Percentiles rank a stretch among this genome's conserved stretches.
Evolutionary conservation across 2,888 invertebrate genomes (phyloP).

Genomic region (Melanostoma mellinum): DNA sequence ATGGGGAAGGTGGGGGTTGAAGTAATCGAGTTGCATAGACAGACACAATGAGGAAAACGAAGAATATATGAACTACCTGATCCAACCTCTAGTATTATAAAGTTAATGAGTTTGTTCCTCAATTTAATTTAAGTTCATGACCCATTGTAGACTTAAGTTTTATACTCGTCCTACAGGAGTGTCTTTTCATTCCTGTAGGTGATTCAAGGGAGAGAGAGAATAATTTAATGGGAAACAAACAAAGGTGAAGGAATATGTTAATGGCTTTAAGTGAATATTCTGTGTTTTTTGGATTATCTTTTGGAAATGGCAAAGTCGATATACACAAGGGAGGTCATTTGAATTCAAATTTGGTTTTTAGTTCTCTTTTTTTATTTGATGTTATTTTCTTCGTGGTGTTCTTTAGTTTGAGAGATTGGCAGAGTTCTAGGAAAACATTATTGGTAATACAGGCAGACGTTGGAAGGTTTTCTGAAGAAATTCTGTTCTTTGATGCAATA

Average conservation of each 20-base stretch:
- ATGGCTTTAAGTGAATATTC: slow-evolving; percentile 43
- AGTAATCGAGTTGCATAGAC: not conserved
- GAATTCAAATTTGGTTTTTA: too few species aligned
- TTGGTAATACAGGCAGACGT: too few species aligned
- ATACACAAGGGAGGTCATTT: too few species aligned
- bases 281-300: slow-evolving; percentile 18
- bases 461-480: too few species aligned
- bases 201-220: slow-evolving; percentile 8
- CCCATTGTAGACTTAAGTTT: slow-evolving; percentile 30
- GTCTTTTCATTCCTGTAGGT: slow-evolving; percentile 25
- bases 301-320: too few species aligned
- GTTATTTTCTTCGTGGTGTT: too few species aligned
- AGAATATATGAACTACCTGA: not conserved
- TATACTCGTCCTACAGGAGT: slow-evolving; percentile 20
- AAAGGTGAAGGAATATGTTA: not conserved
- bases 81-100: slow-evolving; percentile 33
- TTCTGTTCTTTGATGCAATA: too few species aligned
- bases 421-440: too few species aligned
- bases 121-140: slow-evolving; percentile 67
- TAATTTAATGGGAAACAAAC: not conserved
- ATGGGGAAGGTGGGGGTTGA: not conserved
- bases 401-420: too few species aligned
- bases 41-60: slow-evolving; percentile 11
- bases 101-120: slow-evolving; percentile 66
- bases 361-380: too few species aligned